phyloP scores from a whole-genome alignment of 2,888 invertebrate genomes.

The Schizaphis graminum region DNA sequence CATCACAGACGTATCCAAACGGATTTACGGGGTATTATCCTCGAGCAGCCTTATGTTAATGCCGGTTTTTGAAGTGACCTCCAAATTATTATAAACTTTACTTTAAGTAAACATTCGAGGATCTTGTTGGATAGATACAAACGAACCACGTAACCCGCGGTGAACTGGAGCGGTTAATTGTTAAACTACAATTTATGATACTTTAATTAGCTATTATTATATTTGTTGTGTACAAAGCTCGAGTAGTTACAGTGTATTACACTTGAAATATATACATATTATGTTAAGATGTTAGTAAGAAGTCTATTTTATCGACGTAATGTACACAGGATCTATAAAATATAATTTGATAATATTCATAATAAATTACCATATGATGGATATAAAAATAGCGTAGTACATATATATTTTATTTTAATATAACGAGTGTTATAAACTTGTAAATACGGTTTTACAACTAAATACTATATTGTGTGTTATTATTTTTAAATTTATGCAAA shows the following conservation, averaged over 20 bases:
- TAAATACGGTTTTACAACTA: not conserved
- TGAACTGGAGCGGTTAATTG: constrained; percentile 10
- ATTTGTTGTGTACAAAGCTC: not conserved
- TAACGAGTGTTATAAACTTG: not conserved
- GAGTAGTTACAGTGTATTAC: not conserved
- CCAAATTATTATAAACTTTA: constrained; percentile 13
- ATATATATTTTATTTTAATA: not conserved
- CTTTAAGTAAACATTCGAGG: not conserved
- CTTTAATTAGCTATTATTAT: constrained; percentile 9
- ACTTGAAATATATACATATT: not conserved
- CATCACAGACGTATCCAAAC: not conserved
- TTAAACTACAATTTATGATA: not conserved
- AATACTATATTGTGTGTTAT: not conserved
- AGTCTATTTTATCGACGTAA: not conserved
- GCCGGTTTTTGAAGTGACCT: not conserved
- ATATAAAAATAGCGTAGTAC: not conserved
- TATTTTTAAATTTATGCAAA: not conserved
- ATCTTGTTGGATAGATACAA: not conserved
- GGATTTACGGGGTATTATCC: not conserved
- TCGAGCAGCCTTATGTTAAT: not conserved
- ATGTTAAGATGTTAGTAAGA: not conserved
- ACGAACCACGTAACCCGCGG: not conserved
- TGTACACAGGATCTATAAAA: not conserved
- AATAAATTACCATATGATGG: not conserved
- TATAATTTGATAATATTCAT: not conserved